Conservation (phyloP, 2,113 vertebrate species). For the Cyprinodon tularosa region DNA sequence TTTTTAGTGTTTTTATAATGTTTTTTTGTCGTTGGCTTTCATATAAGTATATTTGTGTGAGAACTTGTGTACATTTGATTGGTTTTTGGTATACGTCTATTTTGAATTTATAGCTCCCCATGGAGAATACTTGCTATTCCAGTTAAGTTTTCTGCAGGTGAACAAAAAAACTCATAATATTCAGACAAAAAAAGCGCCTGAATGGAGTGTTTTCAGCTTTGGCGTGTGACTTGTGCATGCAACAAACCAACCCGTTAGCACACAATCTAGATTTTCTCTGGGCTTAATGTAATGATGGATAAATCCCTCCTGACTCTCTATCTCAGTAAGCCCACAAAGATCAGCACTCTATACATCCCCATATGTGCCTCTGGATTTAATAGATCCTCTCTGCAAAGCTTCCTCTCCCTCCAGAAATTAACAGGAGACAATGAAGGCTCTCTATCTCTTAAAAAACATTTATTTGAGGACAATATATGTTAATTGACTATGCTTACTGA, state of each 20-base stretch:
- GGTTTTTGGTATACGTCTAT: no score
- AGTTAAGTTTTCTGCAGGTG: background rate
- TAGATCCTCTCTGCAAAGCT: conserved; percentile 62
- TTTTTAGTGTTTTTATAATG: no score
- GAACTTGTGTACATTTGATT: no score
- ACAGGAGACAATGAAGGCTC: conserved; percentile 55
- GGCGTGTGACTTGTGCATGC: background rate
- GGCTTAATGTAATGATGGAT: conserved; percentile 65
- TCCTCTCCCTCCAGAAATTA: conserved; percentile 54
- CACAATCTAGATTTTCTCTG: conserved; percentile 58
- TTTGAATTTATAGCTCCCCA: no score
- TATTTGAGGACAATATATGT: conserved; percentile 57
- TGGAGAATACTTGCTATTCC: background rate
- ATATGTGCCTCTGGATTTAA: conserved; percentile 64
- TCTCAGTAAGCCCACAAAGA: conserved; percentile 64
- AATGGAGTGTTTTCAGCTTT: background rate
- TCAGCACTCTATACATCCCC: conserved; percentile 65
- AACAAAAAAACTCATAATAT: conserved; percentile 10
- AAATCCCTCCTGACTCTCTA: conserved; percentile 61
- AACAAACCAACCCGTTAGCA: conserved; percentile 31
- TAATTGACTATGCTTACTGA: conserved; percentile 46
- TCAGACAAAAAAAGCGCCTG: background rate
- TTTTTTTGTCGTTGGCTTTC: no score
- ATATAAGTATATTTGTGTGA: no score
- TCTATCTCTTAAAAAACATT: conserved; percentile 66